These are phyloP conservation scores for Rhinoptilus africanus DNA, from an alignment of 2,113 vertebrate species.

Conservation along the genomic window DNA sequence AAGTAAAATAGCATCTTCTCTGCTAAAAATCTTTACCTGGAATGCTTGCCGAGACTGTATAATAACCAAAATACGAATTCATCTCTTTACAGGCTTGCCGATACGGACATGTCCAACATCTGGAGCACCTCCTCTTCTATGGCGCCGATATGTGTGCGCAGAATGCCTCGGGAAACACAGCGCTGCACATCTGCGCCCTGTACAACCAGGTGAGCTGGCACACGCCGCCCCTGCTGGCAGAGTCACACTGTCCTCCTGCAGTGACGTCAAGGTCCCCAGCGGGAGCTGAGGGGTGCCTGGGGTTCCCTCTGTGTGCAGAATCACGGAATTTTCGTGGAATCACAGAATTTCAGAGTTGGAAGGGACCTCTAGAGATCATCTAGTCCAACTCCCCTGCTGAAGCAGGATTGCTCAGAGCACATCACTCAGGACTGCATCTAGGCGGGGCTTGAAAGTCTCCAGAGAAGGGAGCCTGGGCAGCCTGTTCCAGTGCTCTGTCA, in stretches of 20 bases:
- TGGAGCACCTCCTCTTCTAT: conserved; percentile 88
- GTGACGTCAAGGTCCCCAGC: accelerated
- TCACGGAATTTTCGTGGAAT: too few species aligned
- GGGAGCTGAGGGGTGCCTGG: neutral
- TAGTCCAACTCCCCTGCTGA: too few species aligned
- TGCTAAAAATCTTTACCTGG: neutral
- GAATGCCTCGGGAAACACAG: conserved; percentile 86
- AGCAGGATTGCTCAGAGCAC: too few species aligned
- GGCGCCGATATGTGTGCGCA: conserved; percentile 84
- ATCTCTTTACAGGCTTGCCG: conserved; percentile 76
- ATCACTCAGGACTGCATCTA: too few species aligned
- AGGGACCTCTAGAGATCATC: too few species aligned
- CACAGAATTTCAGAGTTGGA: too few species aligned
- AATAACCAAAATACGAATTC: neutral
- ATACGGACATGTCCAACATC: conserved; percentile 82
- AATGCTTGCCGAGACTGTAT: neutral
- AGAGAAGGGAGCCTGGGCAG: too few species aligned
- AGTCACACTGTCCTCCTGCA: neutral
- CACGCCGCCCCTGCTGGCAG: neutral
- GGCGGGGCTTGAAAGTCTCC: too few species aligned
- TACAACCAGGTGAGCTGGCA: conserved; percentile 85
- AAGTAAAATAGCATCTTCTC: neutral
- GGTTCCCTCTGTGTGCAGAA: neutral
- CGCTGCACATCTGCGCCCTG: conserved; percentile 88
- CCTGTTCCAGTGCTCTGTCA: too few species aligned